Evolutionary conservation across 1,140 invertebrate species (phyloP), one percentile per base, ranked within the genome.

Genomic region (Aphaenogaster ashmeadi): DNA sequence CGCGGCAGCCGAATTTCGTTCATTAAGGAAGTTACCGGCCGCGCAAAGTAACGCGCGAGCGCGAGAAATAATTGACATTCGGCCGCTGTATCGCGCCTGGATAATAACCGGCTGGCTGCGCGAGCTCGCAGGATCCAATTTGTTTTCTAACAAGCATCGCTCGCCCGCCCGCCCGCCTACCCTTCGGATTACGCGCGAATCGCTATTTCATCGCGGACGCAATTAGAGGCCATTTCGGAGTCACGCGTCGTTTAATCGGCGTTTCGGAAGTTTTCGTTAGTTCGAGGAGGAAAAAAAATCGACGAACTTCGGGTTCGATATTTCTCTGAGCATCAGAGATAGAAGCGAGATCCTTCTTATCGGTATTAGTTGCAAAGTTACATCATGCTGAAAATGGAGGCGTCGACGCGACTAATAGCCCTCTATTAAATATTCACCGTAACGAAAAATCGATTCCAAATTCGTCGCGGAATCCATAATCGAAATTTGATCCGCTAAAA

Each of bases 1-100:
- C 69, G 62, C 74, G 71, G 71, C n/a, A 36, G 52, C 71, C 81
- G 62, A 90, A 78, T 71, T 90, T 81, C 88, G 77, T 83, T 90
- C 79, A 50, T 88, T 85, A 89, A 66, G 79, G 41, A 71, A 74
- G 60, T 86, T 74, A 58, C 50, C 27, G 71, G 38, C 33, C 71
- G 64, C 67, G 52, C 54, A 58, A 87, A 64, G 60, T 56, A 18
- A 41, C 86, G 41, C 71, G 67, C 11, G 54, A 36, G n/a, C 36
- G 81, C 27, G 36, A 44, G 47, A 74, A 66, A 36, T 18, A 56
- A 79, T 79, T 80, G 85, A 86, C 74, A 75, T 50, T 84, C 79
- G 66, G 36, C 36, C 15, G 78, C 67, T 74, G 67, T 74, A 84
- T 84, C 80, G 69, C n/a, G 67, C 18, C 38, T 27, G 54, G 54